These are phyloP conservation scores for Tetramorium parvispinum DNA, from an alignment of 1,140 invertebrate genomes.

Conservation along the genomic window DNA sequence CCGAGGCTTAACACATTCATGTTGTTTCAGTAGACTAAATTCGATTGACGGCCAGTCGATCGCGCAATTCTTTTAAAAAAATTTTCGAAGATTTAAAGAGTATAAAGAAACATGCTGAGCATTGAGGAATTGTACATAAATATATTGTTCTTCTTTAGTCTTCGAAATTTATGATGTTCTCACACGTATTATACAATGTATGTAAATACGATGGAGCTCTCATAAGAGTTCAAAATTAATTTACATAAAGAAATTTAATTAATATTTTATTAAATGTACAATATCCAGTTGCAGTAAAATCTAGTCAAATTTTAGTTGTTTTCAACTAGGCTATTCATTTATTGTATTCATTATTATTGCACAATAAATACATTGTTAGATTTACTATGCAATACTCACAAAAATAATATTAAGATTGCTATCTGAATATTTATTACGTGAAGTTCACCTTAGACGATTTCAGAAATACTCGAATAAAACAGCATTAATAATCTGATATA, in stretches of 20 bases:
- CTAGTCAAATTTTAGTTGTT: neutral
- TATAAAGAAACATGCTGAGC: neutral
- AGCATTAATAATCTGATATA: neutral
- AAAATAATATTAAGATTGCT: neutral
- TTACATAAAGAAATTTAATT: neutral
- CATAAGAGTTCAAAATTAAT: neutral
- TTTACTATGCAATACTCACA: neutral
- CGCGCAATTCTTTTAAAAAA: neutral
- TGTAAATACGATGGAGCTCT: neutral
- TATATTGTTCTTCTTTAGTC: neutral
- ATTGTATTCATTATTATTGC: neutral
- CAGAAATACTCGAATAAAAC: neutral
- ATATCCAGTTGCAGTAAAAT: neutral
- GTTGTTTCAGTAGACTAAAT: conserved; percentile 42
- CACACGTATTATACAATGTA: neutral
- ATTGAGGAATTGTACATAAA: neutral
- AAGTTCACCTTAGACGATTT: neutral
- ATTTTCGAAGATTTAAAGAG: neutral
- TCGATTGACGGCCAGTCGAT: neutral
- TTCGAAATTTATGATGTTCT: neutral
- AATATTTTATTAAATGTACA: neutral
- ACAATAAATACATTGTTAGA: neutral
- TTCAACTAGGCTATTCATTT: neutral
- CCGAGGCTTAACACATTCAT: conserved; percentile 10
- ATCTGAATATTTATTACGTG: neutral